phyloP scores from a whole-genome alignment of 2,888 invertebrate genomes.

The Pyrrhia umbra region DNA sequence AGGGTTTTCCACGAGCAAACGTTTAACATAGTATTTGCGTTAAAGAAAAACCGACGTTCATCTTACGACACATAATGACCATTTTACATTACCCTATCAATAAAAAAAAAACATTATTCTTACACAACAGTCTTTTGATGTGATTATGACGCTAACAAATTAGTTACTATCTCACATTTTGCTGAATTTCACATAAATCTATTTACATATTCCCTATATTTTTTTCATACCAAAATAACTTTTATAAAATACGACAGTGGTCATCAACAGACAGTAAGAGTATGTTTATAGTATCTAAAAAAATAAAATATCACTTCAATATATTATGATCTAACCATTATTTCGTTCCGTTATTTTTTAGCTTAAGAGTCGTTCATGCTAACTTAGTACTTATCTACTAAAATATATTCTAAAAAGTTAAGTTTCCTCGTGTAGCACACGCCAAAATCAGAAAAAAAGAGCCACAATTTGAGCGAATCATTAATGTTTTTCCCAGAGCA shows the following conservation, averaged over 20 bases:
- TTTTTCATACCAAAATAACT: background rate
- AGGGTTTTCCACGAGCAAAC: background rate
- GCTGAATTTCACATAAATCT: constrained; percentile 21
- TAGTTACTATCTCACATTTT: constrained; percentile 25
- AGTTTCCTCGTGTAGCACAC: constrained; percentile 1
- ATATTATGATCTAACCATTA: background rate
- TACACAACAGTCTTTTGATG: constrained; percentile 11
- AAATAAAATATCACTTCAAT: background rate
- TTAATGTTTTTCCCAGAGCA: constrained; percentile 35
- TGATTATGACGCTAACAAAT: constrained; percentile 25
- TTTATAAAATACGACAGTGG: background rate
- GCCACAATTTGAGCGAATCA: constrained; percentile 21
- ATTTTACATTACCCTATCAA: too few species aligned
- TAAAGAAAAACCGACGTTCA: too few species aligned
- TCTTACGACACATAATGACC: background rate
- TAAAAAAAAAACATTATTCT: constrained; percentile 16
- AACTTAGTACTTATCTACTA: background rate
- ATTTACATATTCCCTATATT: constrained; percentile 3
- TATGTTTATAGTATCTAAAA: background rate
- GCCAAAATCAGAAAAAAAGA: background rate
- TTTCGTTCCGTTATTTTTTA: constrained; percentile 4
- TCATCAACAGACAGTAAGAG: too few species aligned
- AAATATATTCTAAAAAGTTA: background rate
- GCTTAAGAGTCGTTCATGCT: background rate
- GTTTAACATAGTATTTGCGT: too few species aligned